Conservation (phyloP, 2,888 invertebrate genomes). For the Leucophora obtusa region DNA sequence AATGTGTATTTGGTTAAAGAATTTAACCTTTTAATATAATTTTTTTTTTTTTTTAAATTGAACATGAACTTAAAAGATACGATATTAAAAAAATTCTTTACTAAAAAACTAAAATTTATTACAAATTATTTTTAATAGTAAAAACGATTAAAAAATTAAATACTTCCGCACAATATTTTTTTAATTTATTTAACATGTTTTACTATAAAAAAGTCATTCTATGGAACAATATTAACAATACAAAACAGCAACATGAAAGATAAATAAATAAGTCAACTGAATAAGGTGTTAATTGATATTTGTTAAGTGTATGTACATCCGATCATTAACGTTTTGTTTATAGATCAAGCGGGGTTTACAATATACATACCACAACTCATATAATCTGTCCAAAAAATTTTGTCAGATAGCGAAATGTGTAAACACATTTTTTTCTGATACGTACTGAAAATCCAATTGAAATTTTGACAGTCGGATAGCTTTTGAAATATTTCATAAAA, state of each 20-base stretch:
- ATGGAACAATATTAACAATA: conserved; percentile 18
- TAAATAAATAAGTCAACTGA: conserved; percentile 6
- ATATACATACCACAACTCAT: no score
- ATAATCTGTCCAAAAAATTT: no score
- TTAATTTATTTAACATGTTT: background rate
- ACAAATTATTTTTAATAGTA: background rate
- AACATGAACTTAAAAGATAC: conserved; percentile 1
- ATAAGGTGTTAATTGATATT: conserved; percentile 24
- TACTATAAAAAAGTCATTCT: conserved; percentile 4
- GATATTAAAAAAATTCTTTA: background rate
- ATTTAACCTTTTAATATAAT: background rate
- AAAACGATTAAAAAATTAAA: conserved; percentile 27
- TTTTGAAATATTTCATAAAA: no score
- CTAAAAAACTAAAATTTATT: background rate
- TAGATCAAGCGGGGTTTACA: background rate
- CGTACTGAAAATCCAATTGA: no score
- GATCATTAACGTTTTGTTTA: background rate
- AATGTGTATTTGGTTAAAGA: no score
- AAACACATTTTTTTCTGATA: no score
- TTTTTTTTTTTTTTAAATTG: background rate
- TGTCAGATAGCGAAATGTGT: no score
- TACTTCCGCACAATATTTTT: conserved; percentile 10
- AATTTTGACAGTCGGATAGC: no score
- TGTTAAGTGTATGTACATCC: background rate
- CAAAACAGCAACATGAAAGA: conserved; percentile 1